Conservation (phyloP, 2,888 invertebrate species). For the Diogma glabrata region DNA sequence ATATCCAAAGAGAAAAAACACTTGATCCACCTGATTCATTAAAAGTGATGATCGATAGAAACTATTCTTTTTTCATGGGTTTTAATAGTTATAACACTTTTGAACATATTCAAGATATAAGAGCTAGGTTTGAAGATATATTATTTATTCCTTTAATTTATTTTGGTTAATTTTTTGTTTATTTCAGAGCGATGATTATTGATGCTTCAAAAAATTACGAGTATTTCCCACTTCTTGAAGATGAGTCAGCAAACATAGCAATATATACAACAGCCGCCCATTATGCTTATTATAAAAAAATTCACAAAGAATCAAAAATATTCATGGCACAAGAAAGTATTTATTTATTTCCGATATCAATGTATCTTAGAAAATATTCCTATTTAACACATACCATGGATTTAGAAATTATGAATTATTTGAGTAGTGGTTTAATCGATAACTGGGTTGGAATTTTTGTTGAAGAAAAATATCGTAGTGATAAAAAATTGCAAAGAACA, state of each 20-base stretch:
- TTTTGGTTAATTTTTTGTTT: no score
- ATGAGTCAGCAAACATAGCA: not conserved
- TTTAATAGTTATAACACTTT: not conserved
- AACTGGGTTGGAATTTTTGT: not conserved
- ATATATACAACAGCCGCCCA: constrained; percentile 3
- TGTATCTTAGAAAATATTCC: not conserved
- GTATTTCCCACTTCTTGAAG: not conserved
- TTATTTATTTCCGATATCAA: not conserved
- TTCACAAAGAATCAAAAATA: not conserved
- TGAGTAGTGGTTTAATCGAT: constrained; percentile 5
- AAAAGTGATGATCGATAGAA: not conserved
- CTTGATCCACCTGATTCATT: not conserved
- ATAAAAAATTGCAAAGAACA: not conserved
- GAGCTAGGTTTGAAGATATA: no score
- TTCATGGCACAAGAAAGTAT: not conserved
- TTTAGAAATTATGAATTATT: not conserved
- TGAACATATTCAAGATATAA: not conserved
- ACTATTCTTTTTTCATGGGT: not conserved
- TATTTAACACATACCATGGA: constrained; percentile 1
- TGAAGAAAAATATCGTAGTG: not conserved
- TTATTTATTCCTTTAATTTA: no score
- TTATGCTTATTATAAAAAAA: not conserved
- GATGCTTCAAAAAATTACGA: not conserved
- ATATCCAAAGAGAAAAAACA: constrained; percentile 20
- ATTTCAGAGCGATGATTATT: not conserved